phyloP scores from a whole-genome alignment of 2,113 vertebrate genomes.

The Egretta garzetta region DNA sequence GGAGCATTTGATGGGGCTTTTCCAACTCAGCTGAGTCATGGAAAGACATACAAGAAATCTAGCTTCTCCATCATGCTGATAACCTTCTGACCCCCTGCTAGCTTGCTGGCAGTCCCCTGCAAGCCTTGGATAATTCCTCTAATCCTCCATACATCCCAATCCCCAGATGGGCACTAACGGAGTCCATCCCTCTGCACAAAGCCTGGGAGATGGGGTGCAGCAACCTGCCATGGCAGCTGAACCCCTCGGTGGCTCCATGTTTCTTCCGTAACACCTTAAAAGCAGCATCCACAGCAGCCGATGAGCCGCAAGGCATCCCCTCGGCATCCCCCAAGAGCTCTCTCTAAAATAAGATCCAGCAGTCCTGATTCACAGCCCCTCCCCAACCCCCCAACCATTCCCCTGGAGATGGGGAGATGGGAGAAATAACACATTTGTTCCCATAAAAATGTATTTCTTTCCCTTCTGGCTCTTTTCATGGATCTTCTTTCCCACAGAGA shows the following conservation, averaged over 20 bases:
- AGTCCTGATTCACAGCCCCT: neutral
- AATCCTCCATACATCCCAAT: slow-evolving; percentile 9
- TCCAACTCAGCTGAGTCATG: neutral
- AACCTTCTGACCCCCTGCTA: neutral
- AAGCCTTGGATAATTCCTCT: slow-evolving; percentile 19
- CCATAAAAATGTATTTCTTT: neutral
- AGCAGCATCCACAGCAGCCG: accelerated
- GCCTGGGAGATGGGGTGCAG: neutral
- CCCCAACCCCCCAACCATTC: neutral
- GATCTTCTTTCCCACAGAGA: neutral
- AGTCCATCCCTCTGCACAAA: neutral
- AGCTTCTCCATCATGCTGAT: neutral
- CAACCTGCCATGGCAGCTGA: neutral
- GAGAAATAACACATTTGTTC: neutral
- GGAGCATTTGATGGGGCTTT: neutral
- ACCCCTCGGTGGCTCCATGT: accelerated
- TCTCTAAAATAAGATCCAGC: neutral
- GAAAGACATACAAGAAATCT: neutral
- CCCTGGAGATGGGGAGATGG: neutral
- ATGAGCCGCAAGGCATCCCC: too few relatives aligned
- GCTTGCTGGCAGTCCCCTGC: neutral
- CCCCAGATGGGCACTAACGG: neutral
- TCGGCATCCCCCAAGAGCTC: neutral
- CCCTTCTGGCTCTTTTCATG: neutral
- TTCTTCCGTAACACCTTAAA: neutral